Percentiles rank a stretch among this genome's conserved stretches.
phyloP scores from a whole-genome alignment of 2,113 vertebrate species.

The Cryptotis parvus region DNA sequence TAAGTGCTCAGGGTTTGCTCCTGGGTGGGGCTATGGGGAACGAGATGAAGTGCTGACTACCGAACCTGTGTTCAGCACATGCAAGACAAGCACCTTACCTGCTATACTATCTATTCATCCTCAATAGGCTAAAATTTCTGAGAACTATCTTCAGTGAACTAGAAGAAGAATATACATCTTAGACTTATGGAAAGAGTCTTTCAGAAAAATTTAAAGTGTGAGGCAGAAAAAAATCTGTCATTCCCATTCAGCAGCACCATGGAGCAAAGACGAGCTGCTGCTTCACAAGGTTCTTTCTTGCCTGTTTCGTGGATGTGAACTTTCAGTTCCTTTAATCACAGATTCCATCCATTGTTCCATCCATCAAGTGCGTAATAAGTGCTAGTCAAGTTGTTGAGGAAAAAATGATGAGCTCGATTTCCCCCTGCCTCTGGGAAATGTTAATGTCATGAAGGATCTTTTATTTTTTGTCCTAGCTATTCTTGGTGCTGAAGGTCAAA shows the following conservation, averaged over 20 bases:
- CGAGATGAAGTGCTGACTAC: too few relatives aligned
- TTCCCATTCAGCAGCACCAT: not conserved
- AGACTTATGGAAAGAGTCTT: not conserved
- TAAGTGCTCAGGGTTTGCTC: too few relatives aligned
- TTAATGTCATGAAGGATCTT: not conserved
- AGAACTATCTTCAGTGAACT: not conserved
- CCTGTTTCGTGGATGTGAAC: not conserved
- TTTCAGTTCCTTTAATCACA: not conserved
- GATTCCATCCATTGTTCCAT: not conserved
- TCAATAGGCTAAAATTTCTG: not conserved
- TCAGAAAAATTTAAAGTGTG: not conserved
- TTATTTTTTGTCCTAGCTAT: not conserved
- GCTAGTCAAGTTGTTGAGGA: not conserved
- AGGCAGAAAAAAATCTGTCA: not conserved
- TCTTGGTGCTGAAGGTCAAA: not conserved
- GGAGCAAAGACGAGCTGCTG: not conserved
- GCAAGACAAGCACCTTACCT: too few relatives aligned
- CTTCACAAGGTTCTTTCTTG: not conserved
- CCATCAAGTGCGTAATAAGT: not conserved
- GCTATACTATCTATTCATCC: not conserved
- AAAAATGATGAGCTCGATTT: not conserved
- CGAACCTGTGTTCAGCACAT: too few relatives aligned
- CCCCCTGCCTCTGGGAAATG: not conserved
- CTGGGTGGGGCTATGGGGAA: too few relatives aligned
- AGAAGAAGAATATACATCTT: slow-evolving; percentile 25